Evolutionary conservation across 2,888 invertebrate species (phyloP).

Genomic region (Gerris lacustris): DNA sequence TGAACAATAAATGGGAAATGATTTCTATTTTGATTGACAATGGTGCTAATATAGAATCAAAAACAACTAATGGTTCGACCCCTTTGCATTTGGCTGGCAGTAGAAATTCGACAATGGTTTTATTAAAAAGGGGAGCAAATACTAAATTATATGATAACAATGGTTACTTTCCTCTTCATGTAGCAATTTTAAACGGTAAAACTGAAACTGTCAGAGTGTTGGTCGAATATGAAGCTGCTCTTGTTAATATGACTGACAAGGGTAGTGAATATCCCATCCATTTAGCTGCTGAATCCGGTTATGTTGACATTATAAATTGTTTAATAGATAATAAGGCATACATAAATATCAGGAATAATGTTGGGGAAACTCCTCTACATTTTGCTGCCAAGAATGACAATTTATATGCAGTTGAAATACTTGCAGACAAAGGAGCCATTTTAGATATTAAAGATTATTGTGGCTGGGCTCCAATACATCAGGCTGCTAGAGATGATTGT

Average conservation of each 20-base stretch:
- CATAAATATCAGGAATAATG: background rate
- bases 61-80: too few relatives aligned
- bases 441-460: background rate
- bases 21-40: too few relatives aligned
- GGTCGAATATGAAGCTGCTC: background rate
- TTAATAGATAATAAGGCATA: background rate
- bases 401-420: background rate
- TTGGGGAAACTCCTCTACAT: background rate
- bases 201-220: background rate
- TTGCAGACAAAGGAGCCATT: background rate
- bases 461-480: background rate
- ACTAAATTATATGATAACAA: background rate
- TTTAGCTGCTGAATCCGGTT: too few relatives aligned
- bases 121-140: too few relatives aligned
- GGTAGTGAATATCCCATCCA: too few relatives aligned
- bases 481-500: background rate
- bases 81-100: too few relatives aligned
- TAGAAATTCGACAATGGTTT: too few relatives aligned
- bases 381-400: background rate
- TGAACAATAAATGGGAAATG: background rate
- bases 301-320: background rate
- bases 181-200: background rate
- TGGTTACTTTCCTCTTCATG: conserved; percentile 7
- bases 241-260: too few relatives aligned
- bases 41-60: too few relatives aligned